Conservation (phyloP, 2,797 vertebrate species). For the Scolopax bukidnonensis region DNA sequence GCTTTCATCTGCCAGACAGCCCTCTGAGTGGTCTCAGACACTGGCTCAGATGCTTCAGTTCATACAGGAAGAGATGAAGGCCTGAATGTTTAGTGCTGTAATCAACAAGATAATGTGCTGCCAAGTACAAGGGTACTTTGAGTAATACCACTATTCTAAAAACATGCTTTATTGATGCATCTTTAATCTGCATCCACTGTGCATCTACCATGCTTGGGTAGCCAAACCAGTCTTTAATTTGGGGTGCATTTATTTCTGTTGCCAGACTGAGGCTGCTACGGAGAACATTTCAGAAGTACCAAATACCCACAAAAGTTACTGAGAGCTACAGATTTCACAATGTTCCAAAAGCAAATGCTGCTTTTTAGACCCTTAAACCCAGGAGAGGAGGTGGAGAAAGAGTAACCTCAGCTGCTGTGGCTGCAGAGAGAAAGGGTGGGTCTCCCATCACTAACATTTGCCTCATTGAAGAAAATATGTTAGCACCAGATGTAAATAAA, state of each 20-base stretch:
- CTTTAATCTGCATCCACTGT: neutral
- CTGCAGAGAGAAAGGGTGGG: neutral
- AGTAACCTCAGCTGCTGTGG: neutral
- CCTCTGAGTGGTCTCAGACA: neutral
- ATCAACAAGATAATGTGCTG: neutral
- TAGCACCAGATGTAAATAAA: conserved; percentile 31
- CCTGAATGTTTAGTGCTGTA: neutral
- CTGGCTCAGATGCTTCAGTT: neutral
- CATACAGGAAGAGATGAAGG: neutral
- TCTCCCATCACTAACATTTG: neutral
- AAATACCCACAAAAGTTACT: neutral
- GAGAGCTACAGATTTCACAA: neutral
- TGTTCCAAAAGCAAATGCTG: neutral
- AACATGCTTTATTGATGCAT: neutral
- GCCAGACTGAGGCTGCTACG: neutral
- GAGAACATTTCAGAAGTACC: neutral
- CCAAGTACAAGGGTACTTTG: neutral
- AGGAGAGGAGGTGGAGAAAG: neutral
- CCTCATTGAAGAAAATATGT: conserved; percentile 38
- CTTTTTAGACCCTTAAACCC: neutral
- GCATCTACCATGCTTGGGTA: neutral
- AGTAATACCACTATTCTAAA: neutral
- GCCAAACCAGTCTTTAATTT: neutral
- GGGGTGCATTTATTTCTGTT: neutral
- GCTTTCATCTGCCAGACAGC: neutral